Evolutionary conservation across 2,113 vertebrate species (phyloP), one percentile per base, ranked within the genome.

Genomic region (Misgurnus anguillicaudatus): DNA sequence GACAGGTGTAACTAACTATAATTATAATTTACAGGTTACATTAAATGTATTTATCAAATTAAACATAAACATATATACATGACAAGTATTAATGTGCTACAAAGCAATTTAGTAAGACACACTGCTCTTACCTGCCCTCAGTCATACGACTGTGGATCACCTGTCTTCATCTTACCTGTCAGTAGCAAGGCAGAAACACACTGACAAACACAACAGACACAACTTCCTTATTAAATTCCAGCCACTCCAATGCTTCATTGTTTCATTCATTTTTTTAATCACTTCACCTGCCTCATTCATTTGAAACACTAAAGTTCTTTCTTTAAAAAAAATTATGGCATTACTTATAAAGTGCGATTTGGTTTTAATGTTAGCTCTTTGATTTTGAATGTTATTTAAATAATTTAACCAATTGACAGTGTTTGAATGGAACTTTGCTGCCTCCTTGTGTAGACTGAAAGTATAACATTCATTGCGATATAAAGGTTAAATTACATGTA

Each of bases 141-240:
- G 73, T 45, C 38, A 53, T 8, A 61, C 14, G 13, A 31, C 36
- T 38, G 24, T 42, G 42, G 31, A n/a, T 72, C 11, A 3, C 42
- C 51, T 36, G 62, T 74, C 73, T 66, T 64, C 73, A 67, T 57
- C 68, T 48, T 51, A 16, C 17, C 55, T 62, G 72, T 53, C 45
- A 36, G 6, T 70, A 13, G 31, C 31, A n/a, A 5, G 36, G 36
- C 55, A 21, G 19, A 42, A 64, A 66, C 38, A 67, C 51, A 36
- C 21, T 41, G 51, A 8, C 24, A 39, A 21, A 19, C 24, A 42
- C 57, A 51, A 19, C 21, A n/a, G 9, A 75, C 24, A 58, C 39
- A 57, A 78, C 53, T 60, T 80, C 42, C 61, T 76, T 31, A 39
- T 64, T 51, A 21, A 31, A 80, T 75, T 64, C 78, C 73, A 24